Conservation (phyloP, 2,113 vertebrate genomes). For the human (Homo sapiens) region DNA sequence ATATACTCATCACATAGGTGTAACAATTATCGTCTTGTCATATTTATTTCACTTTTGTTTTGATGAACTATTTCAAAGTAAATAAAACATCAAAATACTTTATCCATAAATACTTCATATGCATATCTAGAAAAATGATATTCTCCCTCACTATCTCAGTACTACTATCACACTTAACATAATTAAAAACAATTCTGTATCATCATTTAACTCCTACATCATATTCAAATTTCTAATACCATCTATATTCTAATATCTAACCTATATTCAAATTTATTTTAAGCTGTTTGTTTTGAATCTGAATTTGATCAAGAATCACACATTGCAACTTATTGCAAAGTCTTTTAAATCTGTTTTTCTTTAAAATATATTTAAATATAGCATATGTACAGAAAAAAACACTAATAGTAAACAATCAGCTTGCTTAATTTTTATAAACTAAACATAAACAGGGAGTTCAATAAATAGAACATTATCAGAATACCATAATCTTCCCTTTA, state of each 20-base stretch:
- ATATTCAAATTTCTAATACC: background rate
- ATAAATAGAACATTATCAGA: background rate
- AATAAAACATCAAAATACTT: background rate
- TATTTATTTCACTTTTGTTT: constrained; percentile 29
- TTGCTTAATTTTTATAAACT: background rate
- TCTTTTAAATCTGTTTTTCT: background rate
- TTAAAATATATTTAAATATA: background rate
- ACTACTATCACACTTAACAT: background rate
- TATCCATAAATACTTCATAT: background rate
- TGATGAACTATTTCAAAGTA: background rate
- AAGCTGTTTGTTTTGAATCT: background rate
- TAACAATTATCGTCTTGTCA: background rate
- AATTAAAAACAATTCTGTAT: background rate
- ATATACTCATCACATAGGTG: background rate
- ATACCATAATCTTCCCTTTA: background rate
- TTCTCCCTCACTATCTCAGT: background rate
- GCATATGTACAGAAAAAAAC: background rate
- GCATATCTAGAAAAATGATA: constrained; percentile 8
- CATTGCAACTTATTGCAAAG: background rate
- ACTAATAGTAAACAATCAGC: background rate
- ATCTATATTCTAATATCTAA: background rate
- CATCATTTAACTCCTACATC: background rate
- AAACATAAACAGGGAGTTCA: background rate
- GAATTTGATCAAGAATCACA: background rate
- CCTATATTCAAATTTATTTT: background rate